Evolutionary conservation across 2,888 invertebrate species (phyloP).

Genomic region (Crematogaster levior): DNA sequence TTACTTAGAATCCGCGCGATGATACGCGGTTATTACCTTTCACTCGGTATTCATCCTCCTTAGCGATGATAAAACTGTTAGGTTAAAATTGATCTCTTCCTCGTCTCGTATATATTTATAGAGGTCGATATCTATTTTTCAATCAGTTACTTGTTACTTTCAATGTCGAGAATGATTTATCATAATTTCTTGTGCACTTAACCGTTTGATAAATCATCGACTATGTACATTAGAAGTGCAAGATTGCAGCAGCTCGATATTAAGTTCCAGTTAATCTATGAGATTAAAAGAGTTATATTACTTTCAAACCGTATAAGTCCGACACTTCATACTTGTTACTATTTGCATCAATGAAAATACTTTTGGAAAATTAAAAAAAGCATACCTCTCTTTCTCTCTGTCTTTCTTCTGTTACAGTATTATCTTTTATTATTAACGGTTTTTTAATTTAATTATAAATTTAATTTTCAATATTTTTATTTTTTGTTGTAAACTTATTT

Average conservation of each 20-base stretch:
- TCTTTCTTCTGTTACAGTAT: neutral
- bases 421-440: neutral
- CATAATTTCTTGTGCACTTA: constrained; percentile 27
- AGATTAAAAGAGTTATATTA: constrained; percentile 14
- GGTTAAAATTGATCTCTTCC: constrained; percentile 43
- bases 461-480: neutral
- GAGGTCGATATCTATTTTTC: constrained; percentile 35
- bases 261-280: constrained; percentile 6
- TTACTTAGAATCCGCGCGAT: constrained; percentile 34
- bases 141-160: constrained; percentile 36
- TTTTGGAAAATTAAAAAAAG: neutral
- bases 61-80: constrained; percentile 41
- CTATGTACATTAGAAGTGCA: constrained; percentile 13
- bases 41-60: constrained; percentile 43
- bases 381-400: too few relatives aligned
- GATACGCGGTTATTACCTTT: constrained; percentile 45
- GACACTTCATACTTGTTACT: neutral
- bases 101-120: constrained; percentile 37
- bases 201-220: constrained; percentile 29
- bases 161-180: constrained; percentile 27
- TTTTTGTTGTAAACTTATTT: neutral
- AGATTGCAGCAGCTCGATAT: constrained; percentile 29
- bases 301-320: neutral
- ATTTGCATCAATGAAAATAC: neutral
- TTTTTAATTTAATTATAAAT: neutral